A percentile compares a stretch with the other conserved stretches of the same genome.
Evolutionary conservation across 2,113 vertebrate genomes (phyloP).

Genomic region (Dunckerocampus dactyliophorus): DNA sequence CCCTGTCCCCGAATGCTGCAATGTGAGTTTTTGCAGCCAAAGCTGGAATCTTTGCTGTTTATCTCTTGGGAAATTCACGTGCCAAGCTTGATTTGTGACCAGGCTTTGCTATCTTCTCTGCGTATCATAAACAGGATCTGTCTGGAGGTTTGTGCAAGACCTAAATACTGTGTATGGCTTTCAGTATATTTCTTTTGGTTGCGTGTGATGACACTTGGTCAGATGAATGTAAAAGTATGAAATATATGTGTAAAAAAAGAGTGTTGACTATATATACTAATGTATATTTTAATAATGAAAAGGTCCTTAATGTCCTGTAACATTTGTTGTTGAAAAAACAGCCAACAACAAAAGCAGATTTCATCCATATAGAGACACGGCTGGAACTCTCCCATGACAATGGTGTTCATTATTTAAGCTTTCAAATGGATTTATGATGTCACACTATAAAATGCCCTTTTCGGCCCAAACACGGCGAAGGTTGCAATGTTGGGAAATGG

Average conservation of each 20-base stretch:
- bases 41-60: constrained; percentile 32
- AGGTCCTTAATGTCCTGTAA: too few species aligned
- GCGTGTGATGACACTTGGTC: constrained; percentile 3
- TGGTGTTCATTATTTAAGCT: constrained; percentile 52
- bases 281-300: background rate
- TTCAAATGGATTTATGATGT: constrained; percentile 43
- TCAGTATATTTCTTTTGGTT: constrained; percentile 21
- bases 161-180: constrained; percentile 15
- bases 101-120: constrained; percentile 32
- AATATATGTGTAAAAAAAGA: background rate
- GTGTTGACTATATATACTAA: background rate
- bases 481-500: background rate
- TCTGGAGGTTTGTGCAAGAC: constrained; percentile 15
- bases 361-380: constrained; percentile 4
- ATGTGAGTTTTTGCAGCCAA: constrained; percentile 16
- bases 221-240: background rate
- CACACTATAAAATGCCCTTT: constrained; percentile 14
- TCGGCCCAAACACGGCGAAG: constrained; percentile 38
- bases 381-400: constrained; percentile 14
- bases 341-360: constrained; percentile 3
- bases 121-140: constrained; percentile 51
- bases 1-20: constrained; percentile 15
- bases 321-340: constrained; percentile 1
- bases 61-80: constrained; percentile 18
- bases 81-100: constrained; percentile 38